Percentiles rank a stretch among this genome's conserved stretches.
Conservation (phyloP, 2,888 invertebrate species). For the Bembecia ichneumoniformis region DNA sequence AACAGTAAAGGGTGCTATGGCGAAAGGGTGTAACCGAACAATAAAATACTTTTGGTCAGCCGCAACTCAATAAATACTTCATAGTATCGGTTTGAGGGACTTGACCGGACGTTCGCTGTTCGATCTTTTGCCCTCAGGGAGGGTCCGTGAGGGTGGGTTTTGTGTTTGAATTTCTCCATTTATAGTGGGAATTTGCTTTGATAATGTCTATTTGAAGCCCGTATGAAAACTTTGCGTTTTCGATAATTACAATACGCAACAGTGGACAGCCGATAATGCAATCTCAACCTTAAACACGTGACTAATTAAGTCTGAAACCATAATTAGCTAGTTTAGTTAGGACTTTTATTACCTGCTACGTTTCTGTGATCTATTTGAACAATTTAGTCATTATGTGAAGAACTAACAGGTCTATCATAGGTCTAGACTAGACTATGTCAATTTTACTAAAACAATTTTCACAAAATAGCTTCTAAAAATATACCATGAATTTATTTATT, state of each 20-base stretch:
- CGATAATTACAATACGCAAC: not conserved
- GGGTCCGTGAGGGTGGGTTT: conserved; percentile 10
- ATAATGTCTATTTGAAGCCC: not conserved
- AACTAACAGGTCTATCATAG: no score
- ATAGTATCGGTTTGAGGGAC: conserved; percentile 65
- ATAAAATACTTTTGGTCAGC: conserved; percentile 67
- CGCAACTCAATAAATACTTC: conserved; percentile 72
- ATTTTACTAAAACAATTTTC: no score
- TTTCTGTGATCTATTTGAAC: no score
- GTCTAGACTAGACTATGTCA: no score
- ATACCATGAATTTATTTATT: not conserved
- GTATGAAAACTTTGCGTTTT: not conserved
- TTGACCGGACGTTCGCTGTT: conserved; percentile 63
- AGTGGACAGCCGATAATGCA: not conserved
- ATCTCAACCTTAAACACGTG: no score
- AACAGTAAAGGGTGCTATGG: conserved; percentile 19
- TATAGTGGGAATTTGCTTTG: not conserved
- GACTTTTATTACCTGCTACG: no score
- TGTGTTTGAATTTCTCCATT: not conserved
- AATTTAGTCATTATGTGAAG: no score
- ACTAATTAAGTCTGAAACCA: no score
- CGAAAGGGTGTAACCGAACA: conserved; percentile 58
- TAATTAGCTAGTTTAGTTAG: no score
- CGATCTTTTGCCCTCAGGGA: conserved; percentile 58
- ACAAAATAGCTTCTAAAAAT: no score